Evolutionary conservation across 2,888 invertebrate species (phyloP), one percentile per base, ranked within the genome.

Genomic region (Anthrax anthrax): DNA sequence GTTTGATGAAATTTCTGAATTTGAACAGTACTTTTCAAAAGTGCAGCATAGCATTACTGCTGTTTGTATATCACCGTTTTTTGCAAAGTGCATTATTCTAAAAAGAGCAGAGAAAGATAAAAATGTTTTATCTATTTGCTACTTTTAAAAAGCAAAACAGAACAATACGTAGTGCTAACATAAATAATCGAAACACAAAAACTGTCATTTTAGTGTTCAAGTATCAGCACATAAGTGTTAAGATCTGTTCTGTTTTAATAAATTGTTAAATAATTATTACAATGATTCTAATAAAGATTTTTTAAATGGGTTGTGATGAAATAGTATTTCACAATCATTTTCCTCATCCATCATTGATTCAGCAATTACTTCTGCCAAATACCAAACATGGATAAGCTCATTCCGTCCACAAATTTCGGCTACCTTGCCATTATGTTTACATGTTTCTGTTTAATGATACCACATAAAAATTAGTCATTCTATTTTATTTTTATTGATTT

Each of bases 11-110:
- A 41, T 27, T 27, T 53, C 48, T 23, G 45, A 42, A 12, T 48
- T 54, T 50, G 76, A 73, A 38, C 74, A 75, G 55, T 76, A 77
- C 47, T 79, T 75, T 49, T 85, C 83, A 66, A 94, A 91, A 2
- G 86, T 80, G 61, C 94, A 92, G 51, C 87, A 84, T 47, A 95
- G 63, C 84, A 95, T 89, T 2, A 92, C 94, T 4, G 94, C 88
- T 67, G 89, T 95, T 70, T 96, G 96, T 16, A 94, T 74, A 64
- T 95, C 94, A 8, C 81, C 78, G 44, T 82, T 76, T 54, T 76
- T 75, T 0, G 87, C 86, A 62, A 84, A 89, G 65, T 88, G 85
- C 41, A 78, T 74, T 59, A 88, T 88, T 62, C 84, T 84, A 67
- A 51, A 67, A 52, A 18, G 18, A 23, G 8, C 8, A 6, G 8